Base-by-base conservation (phyloP, 1,140 invertebrate species). In the Pygmarrhopalites habei region DNA sequence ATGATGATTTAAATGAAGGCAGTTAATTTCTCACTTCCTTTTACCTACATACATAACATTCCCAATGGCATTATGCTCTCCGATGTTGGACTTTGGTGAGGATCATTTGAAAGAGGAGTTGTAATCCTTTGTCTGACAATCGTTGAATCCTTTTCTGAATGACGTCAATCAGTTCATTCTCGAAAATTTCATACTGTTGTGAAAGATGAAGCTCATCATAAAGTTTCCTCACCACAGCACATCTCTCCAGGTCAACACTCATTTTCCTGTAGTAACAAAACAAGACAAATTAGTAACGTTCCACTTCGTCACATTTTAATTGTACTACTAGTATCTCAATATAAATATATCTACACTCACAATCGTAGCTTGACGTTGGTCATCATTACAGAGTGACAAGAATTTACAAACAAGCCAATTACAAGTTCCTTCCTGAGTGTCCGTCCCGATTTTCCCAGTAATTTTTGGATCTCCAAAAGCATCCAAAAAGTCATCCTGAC, bases 351-450 rank as follows among this genome's bases (percentile, higher is more conserved):
- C 7, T 25, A 5, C 14, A 59, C 21, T 15, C n/a, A 19, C 4
- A 5, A 32, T 19, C 30, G 81, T 74, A 96, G 92, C 26, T 83
- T 0, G 82, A 76, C 69, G 82, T 84, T 35, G 85, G 88, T 62
- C 85, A 82, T 74, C 91, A 85, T 55, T 97, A 77, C 17, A 93
- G 92, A 23, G 91, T 86, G 14, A 95, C 89, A 14, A 88, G 83
- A 25, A 98, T 78, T 95, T 95, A 98, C 0, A 90, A 85, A 76
- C 95, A n/a, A n/a, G n/a, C n/a, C n/a, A n/a, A n/a, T n/a, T n/a
- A n/a, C n/a, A n/a, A n/a, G n/a, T 98, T 32, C 92, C 92, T 70
- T 95, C 90, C 76, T 87, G 80, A 65, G 98, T 96, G 73, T 98
- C 95, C 2, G 85, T 93, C 21, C 82, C 82, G 25, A 82, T 75